Conservation (phyloP, 2,113 vertebrate genomes). For the Eira barbara region DNA sequence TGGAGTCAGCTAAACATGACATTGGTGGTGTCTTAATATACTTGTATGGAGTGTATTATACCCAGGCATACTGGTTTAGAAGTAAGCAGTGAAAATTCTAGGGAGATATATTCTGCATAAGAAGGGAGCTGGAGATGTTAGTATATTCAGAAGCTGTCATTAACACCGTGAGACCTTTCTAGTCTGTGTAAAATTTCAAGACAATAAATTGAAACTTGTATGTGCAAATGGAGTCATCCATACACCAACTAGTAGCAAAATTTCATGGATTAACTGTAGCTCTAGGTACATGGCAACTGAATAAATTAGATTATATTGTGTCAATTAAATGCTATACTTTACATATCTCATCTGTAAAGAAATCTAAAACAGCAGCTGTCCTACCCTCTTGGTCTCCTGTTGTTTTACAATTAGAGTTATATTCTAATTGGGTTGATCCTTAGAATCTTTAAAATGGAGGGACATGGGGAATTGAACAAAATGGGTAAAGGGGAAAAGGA, state of each 20-base stretch:
- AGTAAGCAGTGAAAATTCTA: conserved; percentile 13
- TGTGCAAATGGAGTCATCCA: neutral
- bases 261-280: neutral
- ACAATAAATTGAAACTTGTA: neutral
- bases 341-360: neutral
- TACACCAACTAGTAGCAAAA: neutral
- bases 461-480: neutral
- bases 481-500: neutral
- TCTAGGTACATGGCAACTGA: neutral
- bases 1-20: neutral
- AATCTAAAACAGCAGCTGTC: neutral
- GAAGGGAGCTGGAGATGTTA: neutral
- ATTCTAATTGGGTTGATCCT: neutral
- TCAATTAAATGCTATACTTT: neutral
- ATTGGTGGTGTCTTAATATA: neutral
- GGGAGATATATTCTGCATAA: neutral
- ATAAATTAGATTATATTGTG: neutral
- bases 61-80: neutral
- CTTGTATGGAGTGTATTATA: neutral
- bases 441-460: neutral
- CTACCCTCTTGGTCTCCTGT: neutral
- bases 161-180: neutral
- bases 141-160: neutral
- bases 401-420: neutral
- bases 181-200: neutral